Evolutionary conservation across 2,888 invertebrate species (phyloP).

Genomic region (Drosophila nr. fundita): DNA sequence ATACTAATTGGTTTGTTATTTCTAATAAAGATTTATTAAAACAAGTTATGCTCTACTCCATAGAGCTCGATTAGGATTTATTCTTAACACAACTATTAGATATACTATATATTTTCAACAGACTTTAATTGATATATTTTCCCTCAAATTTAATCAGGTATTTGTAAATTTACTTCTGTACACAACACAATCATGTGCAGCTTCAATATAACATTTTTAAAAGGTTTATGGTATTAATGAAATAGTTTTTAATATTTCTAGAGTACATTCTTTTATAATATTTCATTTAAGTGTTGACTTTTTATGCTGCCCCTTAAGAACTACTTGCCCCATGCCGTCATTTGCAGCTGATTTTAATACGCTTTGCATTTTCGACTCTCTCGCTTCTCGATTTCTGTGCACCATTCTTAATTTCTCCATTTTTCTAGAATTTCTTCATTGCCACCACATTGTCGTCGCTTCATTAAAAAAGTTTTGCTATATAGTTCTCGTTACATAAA

Average conservation of each 20-base stretch:
- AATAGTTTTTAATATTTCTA: not conserved
- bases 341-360: conserved; percentile 12
- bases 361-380: conserved; percentile 1
- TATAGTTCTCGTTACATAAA: conserved; percentile 79
- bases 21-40: not conserved
- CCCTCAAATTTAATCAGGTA: not conserved
- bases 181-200: not conserved
- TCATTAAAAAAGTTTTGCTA: conserved; percentile 78
- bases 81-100: not conserved
- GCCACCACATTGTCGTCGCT: conserved; percentile 76
- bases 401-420: conserved; percentile 14
- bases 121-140: not conserved
- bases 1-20: not conserved
- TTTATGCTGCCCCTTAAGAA: not conserved
- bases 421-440: conserved; percentile 53
- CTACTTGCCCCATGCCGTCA: not conserved
- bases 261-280: not conserved
- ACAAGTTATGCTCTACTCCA: not conserved
- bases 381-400: conserved; percentile 1
- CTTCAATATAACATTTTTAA: accelerated
- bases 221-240: not conserved
- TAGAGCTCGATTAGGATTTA: not conserved
- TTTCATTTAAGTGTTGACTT: not conserved
- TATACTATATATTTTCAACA: not conserved
- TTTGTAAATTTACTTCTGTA: not conserved